Conservation (phyloP, 2,888 invertebrate genomes). For the Sinodicranocentrus sp. region DNA sequence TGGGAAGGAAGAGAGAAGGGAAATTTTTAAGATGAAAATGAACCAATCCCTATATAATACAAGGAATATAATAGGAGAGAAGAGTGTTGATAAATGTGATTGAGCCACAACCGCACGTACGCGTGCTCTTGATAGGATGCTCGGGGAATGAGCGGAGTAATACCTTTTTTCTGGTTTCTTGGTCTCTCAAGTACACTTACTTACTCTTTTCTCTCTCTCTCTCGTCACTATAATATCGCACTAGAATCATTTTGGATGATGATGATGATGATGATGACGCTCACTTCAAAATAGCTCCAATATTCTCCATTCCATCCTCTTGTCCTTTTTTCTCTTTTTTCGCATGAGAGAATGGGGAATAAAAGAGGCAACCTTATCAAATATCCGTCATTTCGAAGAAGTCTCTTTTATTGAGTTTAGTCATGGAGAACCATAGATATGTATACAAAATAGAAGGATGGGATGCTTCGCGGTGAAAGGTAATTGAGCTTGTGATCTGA, state of each 20-base stretch:
- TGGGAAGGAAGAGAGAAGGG: background rate
- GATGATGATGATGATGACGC: background rate
- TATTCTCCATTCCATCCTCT: too few species aligned
- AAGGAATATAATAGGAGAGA: background rate
- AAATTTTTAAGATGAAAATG: constrained; percentile 36
- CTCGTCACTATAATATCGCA: background rate
- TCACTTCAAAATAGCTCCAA: too few species aligned
- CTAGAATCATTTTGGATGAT: background rate
- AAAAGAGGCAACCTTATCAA: constrained; percentile 45
- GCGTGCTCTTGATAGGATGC: constrained; percentile 6
- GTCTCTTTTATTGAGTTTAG: constrained; percentile 44
- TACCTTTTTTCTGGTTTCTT: constrained; percentile 19
- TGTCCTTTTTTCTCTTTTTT: too few species aligned
- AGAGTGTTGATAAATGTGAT: constrained; percentile 41
- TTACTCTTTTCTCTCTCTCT: background rate
- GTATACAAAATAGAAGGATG: background rate
- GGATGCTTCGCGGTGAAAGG: constrained; percentile 10
- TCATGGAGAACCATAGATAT: background rate
- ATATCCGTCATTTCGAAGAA: constrained; percentile 30
- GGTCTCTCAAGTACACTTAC: constrained; percentile 29
- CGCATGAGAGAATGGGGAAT: too few species aligned
- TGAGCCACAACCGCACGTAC: constrained; percentile 7
- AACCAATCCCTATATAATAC: background rate
- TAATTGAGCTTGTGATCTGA: constrained; percentile 54
- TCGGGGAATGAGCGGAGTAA: constrained; percentile 1